Evolutionary conservation across 2,888 invertebrate species (phyloP), one percentile per base, ranked within the genome.

Genomic region (Pollenia griseotomentosa): DNA sequence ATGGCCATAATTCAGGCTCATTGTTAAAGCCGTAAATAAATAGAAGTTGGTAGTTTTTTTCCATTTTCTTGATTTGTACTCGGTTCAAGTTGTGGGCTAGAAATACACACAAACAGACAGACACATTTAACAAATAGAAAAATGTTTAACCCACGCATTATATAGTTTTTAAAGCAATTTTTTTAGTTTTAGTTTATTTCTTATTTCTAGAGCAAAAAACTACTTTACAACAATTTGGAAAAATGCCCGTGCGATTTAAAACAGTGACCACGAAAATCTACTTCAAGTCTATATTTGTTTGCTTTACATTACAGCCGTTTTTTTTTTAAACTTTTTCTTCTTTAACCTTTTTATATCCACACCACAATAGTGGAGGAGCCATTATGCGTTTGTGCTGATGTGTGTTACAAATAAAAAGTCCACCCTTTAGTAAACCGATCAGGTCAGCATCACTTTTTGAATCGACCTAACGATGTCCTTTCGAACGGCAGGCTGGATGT

Each of bases 91-190:
- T 78, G 73, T 66, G 78, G 65, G 59, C 48, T 65, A 78, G 61
- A 42, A 53, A 33, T 6, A 48, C 10, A 79, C 14, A 48, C 66
- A 68, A 7, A 68, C 11, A 77, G 6, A 53, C 53, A 19, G 2
- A 59, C 42, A 68, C 19, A 66, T 33, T 65, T 1, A 63, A 19
- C 33, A 63, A 61, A 44, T 14, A 66, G 51, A 65, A 82, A 82
- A 82, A 82, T 86, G 55, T 73, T 73, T 61, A 86, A 66, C 86
- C 86, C 86, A 82, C 86, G 82, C 82, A 86, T 42, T 81, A 74
- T 68, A 79, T 66, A 33, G 73, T 51, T 53, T 78, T 73, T 68
- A 81, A 86, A 51, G 66, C 85, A 80, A 75, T 85, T 85, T 71
- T n/a, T 85, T 80, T 81, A 23, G 80, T 73, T 75, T 75, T n/a